Evolutionary conservation across 1,140 invertebrate species (phyloP).

Genomic region (Phortica variegata): DNA sequence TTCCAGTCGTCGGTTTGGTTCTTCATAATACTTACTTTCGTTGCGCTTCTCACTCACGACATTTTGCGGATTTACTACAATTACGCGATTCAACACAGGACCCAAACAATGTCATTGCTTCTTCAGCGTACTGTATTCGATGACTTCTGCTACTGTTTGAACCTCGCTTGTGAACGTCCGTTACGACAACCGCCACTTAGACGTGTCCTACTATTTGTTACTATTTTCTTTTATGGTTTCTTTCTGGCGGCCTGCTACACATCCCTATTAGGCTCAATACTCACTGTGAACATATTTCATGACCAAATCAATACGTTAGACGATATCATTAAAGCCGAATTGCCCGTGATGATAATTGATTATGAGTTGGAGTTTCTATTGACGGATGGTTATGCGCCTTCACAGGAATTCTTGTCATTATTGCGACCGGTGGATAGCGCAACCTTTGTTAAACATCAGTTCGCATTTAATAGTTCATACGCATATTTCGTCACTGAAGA

Average conservation of each 20-base stretch:
- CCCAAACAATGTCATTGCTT: too few relatives aligned
- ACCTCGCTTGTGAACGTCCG: conserved; percentile 27
- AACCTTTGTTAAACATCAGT: conserved; percentile 29
- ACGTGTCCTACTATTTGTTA: conserved; percentile 25
- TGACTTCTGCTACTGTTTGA: conserved; percentile 38
- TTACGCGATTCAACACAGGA: too few relatives aligned
- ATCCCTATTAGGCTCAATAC: conserved; percentile 42
- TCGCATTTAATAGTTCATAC: conserved; percentile 33
- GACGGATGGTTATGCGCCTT: conserved; percentile 20
- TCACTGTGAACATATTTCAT: conserved; percentile 42
- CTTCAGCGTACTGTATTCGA: conserved; percentile 13
- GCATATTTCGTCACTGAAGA: conserved; percentile 44
- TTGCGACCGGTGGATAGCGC: conserved; percentile 33
- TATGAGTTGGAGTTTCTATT: conserved; percentile 44
- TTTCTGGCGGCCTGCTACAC: conserved; percentile 44
- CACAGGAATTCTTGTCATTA: conserved; percentile 23
- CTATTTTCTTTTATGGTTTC: conserved; percentile 44
- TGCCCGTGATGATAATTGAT: conserved; percentile 47
- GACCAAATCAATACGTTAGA: conserved; percentile 43
- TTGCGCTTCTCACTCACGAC: conserved; percentile 21
- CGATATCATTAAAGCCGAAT: conserved; percentile 29
- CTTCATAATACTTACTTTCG: conserved; percentile 25
- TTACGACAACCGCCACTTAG: conserved; percentile 20
- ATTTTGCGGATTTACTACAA: too few relatives aligned
- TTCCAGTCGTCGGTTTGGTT: conserved; percentile 38